Conservation (phyloP, 2,888 invertebrate species). For the Thumatha senex region DNA sequence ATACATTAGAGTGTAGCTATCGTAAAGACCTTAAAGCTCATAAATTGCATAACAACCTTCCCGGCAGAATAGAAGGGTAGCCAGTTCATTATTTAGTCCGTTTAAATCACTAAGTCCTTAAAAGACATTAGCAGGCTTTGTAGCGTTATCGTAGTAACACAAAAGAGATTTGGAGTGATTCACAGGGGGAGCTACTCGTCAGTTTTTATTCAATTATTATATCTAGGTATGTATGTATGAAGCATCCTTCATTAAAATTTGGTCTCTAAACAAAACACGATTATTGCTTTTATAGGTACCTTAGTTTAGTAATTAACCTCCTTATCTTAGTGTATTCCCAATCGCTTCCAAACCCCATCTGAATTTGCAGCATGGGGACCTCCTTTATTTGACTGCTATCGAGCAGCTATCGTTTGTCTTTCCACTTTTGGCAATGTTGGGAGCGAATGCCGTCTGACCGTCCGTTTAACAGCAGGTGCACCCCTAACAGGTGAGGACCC, state of each 20-base stretch:
- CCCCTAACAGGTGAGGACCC: no score
- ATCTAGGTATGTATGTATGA: conserved; percentile 8
- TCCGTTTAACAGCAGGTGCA: no score
- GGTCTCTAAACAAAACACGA: background rate
- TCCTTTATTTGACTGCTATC: no score
- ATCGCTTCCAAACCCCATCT: no score
- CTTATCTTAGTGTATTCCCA: no score
- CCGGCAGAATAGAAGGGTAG: conserved; percentile 63
- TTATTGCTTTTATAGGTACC: no score
- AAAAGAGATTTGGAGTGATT: conserved; percentile 75
- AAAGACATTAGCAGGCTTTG: conserved; percentile 83
- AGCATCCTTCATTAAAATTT: background rate
- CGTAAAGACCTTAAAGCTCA: conserved; percentile 56
- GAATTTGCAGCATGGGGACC: no score
- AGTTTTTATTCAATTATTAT: conserved; percentile 59
- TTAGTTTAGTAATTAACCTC: no score
- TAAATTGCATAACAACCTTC: conserved; percentile 62
- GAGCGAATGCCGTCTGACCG: no score
- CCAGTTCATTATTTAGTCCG: conserved; percentile 81
- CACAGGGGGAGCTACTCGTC: conserved; percentile 57
- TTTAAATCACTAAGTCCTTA: conserved; percentile 84
- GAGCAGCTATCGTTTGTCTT: no score
- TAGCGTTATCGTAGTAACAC: conserved; percentile 77
- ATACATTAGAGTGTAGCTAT: conserved; percentile 18
- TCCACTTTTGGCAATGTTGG: no score